These are phyloP conservation scores for Nicator chloris DNA, from an alignment of 2,113 vertebrate species.

Conservation along the genomic window DNA sequence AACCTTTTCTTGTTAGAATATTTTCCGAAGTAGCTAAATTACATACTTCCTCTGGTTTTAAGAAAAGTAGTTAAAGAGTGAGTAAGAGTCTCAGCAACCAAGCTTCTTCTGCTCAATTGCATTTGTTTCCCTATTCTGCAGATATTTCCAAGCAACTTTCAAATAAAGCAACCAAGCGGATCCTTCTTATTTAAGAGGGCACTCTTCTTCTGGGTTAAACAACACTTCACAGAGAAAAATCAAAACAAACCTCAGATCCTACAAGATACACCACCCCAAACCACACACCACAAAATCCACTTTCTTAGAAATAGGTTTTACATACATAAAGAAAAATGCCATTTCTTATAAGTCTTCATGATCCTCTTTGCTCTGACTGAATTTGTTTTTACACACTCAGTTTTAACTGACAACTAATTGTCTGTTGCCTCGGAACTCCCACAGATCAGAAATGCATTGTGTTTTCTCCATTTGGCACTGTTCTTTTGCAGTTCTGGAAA, in stretches of 20 bases:
- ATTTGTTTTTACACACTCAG: not conserved
- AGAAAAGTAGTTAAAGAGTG: not conserved
- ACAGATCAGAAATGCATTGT: not conserved
- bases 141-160: not conserved
- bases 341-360: not conserved
- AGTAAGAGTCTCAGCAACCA: not conserved
- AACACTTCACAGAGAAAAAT: not conserved
- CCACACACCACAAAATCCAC: not conserved
- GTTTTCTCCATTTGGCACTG: not conserved
- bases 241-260: not conserved
- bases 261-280: not conserved
- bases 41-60: not conserved
- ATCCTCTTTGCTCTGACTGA: not conserved
- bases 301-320: not conserved
- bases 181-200: not conserved
- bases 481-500: not conserved
- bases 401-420: not conserved
- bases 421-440: not conserved
- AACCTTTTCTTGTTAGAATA: not conserved
- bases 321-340: not conserved
- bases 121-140: not conserved
- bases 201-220: not conserved
- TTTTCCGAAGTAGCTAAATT: not conserved
- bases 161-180: not conserved
- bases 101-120: not conserved